Conservation (phyloP, 2,797 vertebrate genomes). For the Bufotes viridis region DNA sequence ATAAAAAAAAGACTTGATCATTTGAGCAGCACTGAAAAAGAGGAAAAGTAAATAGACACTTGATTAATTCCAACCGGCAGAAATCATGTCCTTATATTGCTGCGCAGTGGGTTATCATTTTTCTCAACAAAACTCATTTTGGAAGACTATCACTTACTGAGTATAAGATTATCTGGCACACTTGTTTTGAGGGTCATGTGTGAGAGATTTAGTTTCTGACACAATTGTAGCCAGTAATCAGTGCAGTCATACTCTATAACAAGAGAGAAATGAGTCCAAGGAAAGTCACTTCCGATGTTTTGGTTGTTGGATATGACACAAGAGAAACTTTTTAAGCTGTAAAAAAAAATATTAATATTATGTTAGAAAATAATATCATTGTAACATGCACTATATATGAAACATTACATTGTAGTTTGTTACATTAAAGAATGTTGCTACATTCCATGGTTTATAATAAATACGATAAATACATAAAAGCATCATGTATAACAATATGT, state of each 20-base stretch:
- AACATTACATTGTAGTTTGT: not conserved
- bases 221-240: constrained; percentile 80
- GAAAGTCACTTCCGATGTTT: constrained; percentile 85
- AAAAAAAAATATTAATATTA: constrained; percentile 55
- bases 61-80: too few relatives aligned
- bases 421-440: not conserved
- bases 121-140: not conserved
- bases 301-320: constrained; percentile 81
- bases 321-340: constrained; percentile 74
- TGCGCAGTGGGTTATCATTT: too few relatives aligned
- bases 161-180: constrained; percentile 68
- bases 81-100: not conserved
- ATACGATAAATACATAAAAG: not conserved
- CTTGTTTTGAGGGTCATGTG: constrained; percentile 80
- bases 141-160: not conserved
- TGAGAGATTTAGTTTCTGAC: constrained; percentile 77
- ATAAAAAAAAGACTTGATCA: too few relatives aligned
- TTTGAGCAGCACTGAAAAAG: too few relatives aligned
- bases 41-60: too few relatives aligned
- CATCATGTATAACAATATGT: not conserved
- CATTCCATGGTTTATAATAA: not conserved
- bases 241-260: constrained; percentile 86
- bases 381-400: not conserved
- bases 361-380: not conserved
- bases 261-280: constrained; percentile 86